Percentiles rank a stretch among this genome's conserved stretches.
These are phyloP conservation scores for Cacoxenus indagator DNA, from an alignment of 2,888 invertebrate genomes.

Conservation along the genomic window DNA sequence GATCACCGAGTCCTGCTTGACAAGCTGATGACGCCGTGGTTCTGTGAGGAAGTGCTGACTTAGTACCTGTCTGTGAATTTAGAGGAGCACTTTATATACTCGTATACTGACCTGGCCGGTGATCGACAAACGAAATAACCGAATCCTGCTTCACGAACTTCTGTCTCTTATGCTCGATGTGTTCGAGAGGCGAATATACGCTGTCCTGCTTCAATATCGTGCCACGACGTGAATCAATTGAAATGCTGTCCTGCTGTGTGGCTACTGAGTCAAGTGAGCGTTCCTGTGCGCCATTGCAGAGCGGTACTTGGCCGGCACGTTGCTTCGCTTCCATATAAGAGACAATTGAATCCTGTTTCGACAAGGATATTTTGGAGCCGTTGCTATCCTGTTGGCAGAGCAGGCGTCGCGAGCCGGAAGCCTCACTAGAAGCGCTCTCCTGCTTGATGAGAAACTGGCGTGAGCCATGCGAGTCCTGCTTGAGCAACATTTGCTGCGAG, in stretches of 20 bases:
- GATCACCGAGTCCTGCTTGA: constrained; percentile 71
- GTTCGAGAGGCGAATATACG: constrained; percentile 47
- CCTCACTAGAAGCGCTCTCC: constrained; percentile 69
- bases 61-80: neutral
- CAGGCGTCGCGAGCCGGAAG: constrained; percentile 65
- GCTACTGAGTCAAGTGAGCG: constrained; percentile 49
- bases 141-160: constrained; percentile 71
- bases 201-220: constrained; percentile 57
- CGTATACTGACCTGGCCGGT: constrained; percentile 64
- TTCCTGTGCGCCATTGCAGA: constrained; percentile 41
- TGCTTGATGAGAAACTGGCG: constrained; percentile 70
- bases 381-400: constrained; percentile 70
- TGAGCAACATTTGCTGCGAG: constrained; percentile 69
- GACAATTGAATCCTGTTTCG: constrained; percentile 71
- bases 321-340: constrained; percentile 70
- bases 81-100: too few species aligned
- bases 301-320: constrained; percentile 41
- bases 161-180: constrained; percentile 66
- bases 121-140: constrained; percentile 71
- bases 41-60: constrained; percentile 49
- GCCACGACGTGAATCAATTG: constrained; percentile 66
- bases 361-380: constrained; percentile 68
- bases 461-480: constrained; percentile 71
- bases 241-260: constrained; percentile 67
- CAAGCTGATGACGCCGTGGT: constrained; percentile 68